phyloP scores from a whole-genome alignment of 2,888 invertebrate genomes.

The Ornithoptera alexandrae region DNA sequence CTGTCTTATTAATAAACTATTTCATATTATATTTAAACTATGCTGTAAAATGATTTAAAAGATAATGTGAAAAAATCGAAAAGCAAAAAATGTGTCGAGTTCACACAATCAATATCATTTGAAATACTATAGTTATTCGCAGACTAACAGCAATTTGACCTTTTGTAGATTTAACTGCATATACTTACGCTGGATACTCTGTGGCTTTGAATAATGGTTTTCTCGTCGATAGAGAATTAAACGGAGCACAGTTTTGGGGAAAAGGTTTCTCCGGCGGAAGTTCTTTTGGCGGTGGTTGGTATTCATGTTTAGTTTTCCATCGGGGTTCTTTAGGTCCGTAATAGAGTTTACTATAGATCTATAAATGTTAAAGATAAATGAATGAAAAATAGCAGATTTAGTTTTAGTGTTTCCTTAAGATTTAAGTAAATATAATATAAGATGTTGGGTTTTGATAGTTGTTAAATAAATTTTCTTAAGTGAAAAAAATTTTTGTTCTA shows the following conservation, averaged over 20 bases:
- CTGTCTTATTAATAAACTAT: too few species aligned
- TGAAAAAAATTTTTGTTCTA: neutral
- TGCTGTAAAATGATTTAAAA: too few species aligned
- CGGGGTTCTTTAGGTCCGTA: constrained; percentile 60
- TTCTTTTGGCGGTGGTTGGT: constrained; percentile 64
- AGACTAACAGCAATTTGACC: neutral
- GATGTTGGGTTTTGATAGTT: neutral
- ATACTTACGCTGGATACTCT: constrained; percentile 61
- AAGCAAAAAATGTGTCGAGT: too few species aligned
- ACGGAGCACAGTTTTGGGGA: constrained; percentile 63
- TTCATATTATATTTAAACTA: too few species aligned
- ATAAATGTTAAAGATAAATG: constrained; percentile 26
- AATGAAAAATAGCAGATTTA: too few species aligned
- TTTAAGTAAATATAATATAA: neutral
- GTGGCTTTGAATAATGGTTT: constrained; percentile 53
- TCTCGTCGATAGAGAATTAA: constrained; percentile 64
- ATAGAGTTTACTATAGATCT: constrained; percentile 62
- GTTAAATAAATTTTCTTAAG: too few species aligned
- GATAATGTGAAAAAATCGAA: too few species aligned
- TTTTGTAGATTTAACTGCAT: neutral
- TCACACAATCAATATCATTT: too few species aligned
- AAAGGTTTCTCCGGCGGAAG: constrained; percentile 39
- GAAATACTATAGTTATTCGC: too few species aligned
- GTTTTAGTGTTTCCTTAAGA: too few species aligned
- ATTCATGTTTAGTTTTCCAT: constrained; percentile 59